Percentiles rank a stretch among this genome's conserved stretches.
These are phyloP conservation scores for Serripes groenlandicus DNA, from an alignment of 2,888 invertebrate species.

Conservation along the genomic window DNA sequence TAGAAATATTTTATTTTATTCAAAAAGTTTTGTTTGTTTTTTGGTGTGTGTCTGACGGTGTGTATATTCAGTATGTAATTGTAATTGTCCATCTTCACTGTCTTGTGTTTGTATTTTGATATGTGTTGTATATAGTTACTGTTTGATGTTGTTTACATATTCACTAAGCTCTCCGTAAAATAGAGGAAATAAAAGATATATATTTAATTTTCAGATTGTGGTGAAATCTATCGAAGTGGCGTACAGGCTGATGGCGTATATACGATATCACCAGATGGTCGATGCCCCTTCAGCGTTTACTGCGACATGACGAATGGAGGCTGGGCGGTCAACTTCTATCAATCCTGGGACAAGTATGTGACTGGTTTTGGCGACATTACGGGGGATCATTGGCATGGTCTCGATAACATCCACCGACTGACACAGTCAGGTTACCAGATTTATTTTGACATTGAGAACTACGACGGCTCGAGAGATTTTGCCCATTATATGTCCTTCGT, in stretches of 20 bases:
- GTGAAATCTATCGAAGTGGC: slow-evolving; percentile 40
- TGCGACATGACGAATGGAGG: slow-evolving; percentile 54
- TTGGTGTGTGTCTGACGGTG: too few relatives aligned
- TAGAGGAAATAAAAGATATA: too few relatives aligned
- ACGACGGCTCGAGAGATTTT: slow-evolving; percentile 36
- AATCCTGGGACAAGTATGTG: slow-evolving; percentile 54
- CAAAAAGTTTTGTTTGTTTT: too few relatives aligned
- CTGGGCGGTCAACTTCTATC: slow-evolving; percentile 47
- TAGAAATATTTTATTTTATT: too few relatives aligned
- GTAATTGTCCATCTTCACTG: too few relatives aligned
- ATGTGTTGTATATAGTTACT: too few relatives aligned
- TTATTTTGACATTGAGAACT: slow-evolving; percentile 47
- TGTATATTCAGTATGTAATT: too few relatives aligned
- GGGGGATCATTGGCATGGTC: slow-evolving; percentile 53
- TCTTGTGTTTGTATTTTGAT: too few relatives aligned
- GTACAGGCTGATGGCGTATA: slow-evolving; percentile 31
- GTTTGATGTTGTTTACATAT: too few relatives aligned
- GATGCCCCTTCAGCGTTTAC: slow-evolving; percentile 54
- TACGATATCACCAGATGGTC: slow-evolving; percentile 44
- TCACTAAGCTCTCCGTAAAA: too few relatives aligned
- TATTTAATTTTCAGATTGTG: slow-evolving; percentile 51
- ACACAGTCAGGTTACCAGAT: slow-evolving; percentile 48
- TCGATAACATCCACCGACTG: slow-evolving; percentile 57
- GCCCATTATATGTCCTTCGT: slow-evolving; percentile 51
- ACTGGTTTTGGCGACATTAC: slow-evolving; percentile 52